Conservation (phyloP, 35 echinoderm and acorn worm genomes). For the Eucidaris tribuloides region DNA sequence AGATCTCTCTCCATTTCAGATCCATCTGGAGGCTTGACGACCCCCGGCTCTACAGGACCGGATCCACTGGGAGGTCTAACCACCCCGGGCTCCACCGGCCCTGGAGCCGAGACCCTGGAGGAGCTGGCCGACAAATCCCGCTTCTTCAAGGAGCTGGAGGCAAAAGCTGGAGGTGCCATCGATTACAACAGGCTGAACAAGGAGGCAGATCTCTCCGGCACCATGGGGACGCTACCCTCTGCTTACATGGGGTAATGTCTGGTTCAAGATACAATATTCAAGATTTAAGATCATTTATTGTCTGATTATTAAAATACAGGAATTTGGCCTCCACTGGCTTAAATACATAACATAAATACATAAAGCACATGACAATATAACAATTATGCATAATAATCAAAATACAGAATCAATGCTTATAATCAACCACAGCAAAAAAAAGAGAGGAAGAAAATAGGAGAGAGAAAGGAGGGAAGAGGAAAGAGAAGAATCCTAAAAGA, state of each 20-base stretch:
- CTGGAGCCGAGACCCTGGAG: slow-evolving; percentile 83
- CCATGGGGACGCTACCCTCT: slow-evolving; percentile 66
- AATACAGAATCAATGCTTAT: too few relatives aligned
- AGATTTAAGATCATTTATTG: too few relatives aligned
- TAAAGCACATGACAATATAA: too few relatives aligned
- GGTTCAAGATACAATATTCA: not conserved
- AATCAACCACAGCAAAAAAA: too few relatives aligned
- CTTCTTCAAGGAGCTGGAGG: slow-evolving; percentile 94
- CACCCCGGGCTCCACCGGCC: slow-evolving; percentile 60
- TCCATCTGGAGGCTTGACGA: not conserved
- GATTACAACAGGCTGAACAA: slow-evolving; percentile 77
- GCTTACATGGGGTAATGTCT: slow-evolving; percentile 79
- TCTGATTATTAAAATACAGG: too few relatives aligned
- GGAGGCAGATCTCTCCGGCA: slow-evolving; percentile 40
- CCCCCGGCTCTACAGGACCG: slow-evolving; percentile 14
- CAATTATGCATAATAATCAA: too few relatives aligned
- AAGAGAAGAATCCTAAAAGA: too few relatives aligned
- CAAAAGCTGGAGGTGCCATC: slow-evolving; percentile 48
- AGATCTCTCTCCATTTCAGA: not conserved
- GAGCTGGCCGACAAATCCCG: slow-evolving; percentile 89
- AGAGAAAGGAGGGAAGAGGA: too few relatives aligned
- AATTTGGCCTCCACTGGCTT: too few relatives aligned
- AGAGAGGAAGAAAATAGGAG: too few relatives aligned
- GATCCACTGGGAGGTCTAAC: not conserved
- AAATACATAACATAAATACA: too few relatives aligned